Evolutionary conservation across 2,797 vertebrate genomes (phyloP).

Genomic region (Rhadinocentrus ornatus): DNA sequence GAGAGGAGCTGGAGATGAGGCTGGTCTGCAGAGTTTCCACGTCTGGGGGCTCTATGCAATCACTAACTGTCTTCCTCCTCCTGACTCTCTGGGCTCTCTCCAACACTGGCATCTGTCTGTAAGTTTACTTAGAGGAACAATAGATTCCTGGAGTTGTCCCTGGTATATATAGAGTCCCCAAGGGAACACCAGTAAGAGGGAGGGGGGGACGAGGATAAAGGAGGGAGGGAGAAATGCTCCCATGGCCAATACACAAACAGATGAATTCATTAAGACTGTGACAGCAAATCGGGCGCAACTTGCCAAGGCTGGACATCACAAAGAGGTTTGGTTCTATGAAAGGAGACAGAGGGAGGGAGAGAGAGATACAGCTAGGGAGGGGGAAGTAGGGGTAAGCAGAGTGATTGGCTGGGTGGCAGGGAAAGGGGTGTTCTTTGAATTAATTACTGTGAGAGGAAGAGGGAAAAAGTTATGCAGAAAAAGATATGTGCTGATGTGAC

Average conservation of each 20-base stretch:
- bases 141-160: constrained; percentile 74
- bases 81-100: constrained; percentile 65
- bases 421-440: constrained; percentile 81
- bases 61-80: constrained; percentile 67
- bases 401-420: constrained; percentile 67
- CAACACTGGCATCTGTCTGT: constrained; percentile 82
- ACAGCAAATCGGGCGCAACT: constrained; percentile 84
- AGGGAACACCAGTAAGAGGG: constrained; percentile 72
- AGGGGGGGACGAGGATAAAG: constrained; percentile 57
- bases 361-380: constrained; percentile 53
- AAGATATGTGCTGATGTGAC: constrained; percentile 68
- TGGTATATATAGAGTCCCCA: constrained; percentile 88
- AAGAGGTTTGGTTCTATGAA: constrained; percentile 84
- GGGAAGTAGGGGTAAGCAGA: constrained; percentile 37
- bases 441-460: constrained; percentile 78
- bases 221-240: constrained; percentile 80
- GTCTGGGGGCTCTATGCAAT: constrained; percentile 47
- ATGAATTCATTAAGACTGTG: constrained; percentile 92
- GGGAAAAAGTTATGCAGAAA: constrained; percentile 68
- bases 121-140: constrained; percentile 83
- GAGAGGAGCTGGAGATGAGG: constrained; percentile 38
- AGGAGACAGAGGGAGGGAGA: constrained; percentile 74
- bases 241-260: constrained; percentile 90
- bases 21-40: constrained; percentile 35
- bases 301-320: constrained; percentile 87